Evolutionary conservation across 1,140 invertebrate genomes (phyloP), one percentile per base, ranked within the genome.

Genomic region (Camponotus floridanus): DNA sequence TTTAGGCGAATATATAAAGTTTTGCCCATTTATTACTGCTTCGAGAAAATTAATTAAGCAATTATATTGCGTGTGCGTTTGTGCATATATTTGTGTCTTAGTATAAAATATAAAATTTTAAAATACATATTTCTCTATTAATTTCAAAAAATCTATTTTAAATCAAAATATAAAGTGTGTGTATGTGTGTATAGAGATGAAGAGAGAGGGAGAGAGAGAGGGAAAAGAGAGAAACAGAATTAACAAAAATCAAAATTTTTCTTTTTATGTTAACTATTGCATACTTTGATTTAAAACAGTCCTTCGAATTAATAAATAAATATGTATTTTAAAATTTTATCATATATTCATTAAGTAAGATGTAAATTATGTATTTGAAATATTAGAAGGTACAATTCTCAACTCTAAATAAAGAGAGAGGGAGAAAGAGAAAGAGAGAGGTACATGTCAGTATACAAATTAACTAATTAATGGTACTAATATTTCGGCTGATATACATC

Each of bases 381-480:
- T 26, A 26, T 61, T 64, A 13, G 21, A 9, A 76, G 3, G 18
- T 33, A 26, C 18, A 62, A 76, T 76, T 9, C 21, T 26, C 26
- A 26, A 26, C 26, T 26, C 26, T 26, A 26, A 26, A 26, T 26
- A 26, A 26, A 26, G 26, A 26, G 26, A 26, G 26, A 26, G 26
- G 26, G 26, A 26, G 26, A 26, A 26, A 26, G 26, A 26, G 26
- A 26, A 26, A 1, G 26, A 26, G 26, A 26, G 26, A 0, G 26
- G 26, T 26, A 26, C 26, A 64, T 21, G 33, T n/a, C 31, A 8
- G 18, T 9, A 8, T 64, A 51, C 31, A 45, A 79, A 67, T 68
- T 79, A 80, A 68, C 33, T 15, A 80, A 68, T 64, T 39, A 80
- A 80, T 55, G 31, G 45, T 33, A 70, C n/a, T 33, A 39, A 18